Evolutionary conservation across 2,113 vertebrate genomes (phyloP), one percentile per base, ranked within the genome.

Genomic region (Triplophysa siluroides): DNA sequence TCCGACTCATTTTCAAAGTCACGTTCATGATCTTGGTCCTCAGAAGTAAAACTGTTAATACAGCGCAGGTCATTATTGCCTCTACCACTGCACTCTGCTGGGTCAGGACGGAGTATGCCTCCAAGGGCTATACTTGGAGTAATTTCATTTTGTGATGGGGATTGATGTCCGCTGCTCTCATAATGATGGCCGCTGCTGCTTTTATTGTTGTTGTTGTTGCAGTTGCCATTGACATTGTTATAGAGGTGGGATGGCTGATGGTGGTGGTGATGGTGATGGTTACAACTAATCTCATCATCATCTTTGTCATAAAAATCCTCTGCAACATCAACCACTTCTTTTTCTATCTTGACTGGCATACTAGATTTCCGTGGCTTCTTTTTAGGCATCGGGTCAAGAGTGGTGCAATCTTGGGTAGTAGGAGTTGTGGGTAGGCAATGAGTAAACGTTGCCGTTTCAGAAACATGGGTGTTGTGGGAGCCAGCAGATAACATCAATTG

Each of bases 321-420:
- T 0, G 95, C 95, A 3, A 97, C 97, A 67, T 98, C 96, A 0
- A 98, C 97, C 21, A 98, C 93, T 86, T 99, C 98, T 87, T 99
- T 99, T 87, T 99, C 97, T 63, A 99, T 99, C 92, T 99, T 99
- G 26, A 99, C 97, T 72, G 98, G 98, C 98, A 99, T 99, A 88
- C 98, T 99, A 0, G 98, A 99, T 86, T 99, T 99, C 66, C 98
- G 94, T 78, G 98, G 97, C 83, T 99, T 99, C 90, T 99, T 99
- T 90, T 99, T 99, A 41, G 98, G 97, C 0, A 93, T 95, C 63
- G 96, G 94, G 80, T 99, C 98, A 47, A 90, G 86, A 80, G 68
- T 86, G 79, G 84, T 91, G 65, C 94, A 90, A 1, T 92, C 90
- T 70, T 95, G 94, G 61, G 92, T 91, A 71, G 83, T 87, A 9